These are phyloP conservation scores for Actinemys pallida DNA, from an alignment of 2,113 vertebrate genomes.

Conservation along the genomic window DNA sequence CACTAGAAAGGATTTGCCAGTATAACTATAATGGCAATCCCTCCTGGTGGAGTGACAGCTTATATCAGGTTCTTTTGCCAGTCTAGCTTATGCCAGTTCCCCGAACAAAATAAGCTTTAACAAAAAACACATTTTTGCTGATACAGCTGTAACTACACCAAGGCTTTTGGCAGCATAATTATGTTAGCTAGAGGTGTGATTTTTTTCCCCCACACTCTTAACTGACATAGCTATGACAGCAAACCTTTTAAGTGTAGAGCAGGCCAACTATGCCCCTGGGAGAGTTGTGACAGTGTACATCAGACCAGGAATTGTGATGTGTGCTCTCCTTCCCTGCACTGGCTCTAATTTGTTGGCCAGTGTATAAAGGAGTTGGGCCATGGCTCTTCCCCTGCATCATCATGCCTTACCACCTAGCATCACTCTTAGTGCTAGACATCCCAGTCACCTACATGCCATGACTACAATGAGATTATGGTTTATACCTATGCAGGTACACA, in stretches of 20 bases:
- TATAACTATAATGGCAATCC: background rate
- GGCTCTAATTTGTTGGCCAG: background rate
- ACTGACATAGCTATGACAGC: background rate
- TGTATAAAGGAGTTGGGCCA: background rate
- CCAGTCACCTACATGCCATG: background rate
- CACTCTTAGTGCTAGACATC: background rate
- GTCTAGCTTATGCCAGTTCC: background rate
- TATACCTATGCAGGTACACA: background rate
- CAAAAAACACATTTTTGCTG: background rate
- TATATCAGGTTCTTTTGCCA: background rate
- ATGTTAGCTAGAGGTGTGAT: background rate
- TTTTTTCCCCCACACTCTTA: background rate
- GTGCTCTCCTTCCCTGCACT: too few species aligned
- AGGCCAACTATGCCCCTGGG: background rate
- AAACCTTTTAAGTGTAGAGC: background rate
- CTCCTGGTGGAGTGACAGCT: background rate
- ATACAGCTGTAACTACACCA: background rate
- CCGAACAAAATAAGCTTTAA: background rate
- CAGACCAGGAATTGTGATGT: background rate
- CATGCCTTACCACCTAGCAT: background rate
- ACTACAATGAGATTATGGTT: background rate
- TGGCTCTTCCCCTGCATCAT: background rate
- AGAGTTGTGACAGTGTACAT: background rate
- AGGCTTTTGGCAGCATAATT: background rate
- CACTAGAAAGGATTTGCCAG: background rate